phyloP scores from a whole-genome alignment of 1,140 invertebrate species.

The Archivesica marissinica region DNA sequence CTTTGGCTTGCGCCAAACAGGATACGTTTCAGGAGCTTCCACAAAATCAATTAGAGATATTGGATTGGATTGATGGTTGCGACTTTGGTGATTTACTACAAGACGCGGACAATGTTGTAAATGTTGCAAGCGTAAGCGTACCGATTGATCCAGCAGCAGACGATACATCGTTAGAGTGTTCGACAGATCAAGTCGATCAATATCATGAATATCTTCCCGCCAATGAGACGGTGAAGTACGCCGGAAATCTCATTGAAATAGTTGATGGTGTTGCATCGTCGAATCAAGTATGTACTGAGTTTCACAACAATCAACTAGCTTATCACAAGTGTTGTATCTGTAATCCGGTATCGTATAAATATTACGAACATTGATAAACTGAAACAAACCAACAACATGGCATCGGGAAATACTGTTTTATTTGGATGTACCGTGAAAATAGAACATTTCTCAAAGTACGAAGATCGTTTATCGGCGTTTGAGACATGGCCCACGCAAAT shows the following conservation, averaged over 20 bases:
- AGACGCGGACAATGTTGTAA: neutral
- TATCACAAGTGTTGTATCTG: neutral
- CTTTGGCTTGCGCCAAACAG: neutral
- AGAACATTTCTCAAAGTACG: conserved; percentile 1
- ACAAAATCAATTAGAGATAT: neutral
- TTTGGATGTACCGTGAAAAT: conserved; percentile 25
- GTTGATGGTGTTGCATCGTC: neutral
- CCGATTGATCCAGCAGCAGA: neutral
- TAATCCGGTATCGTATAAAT: neutral
- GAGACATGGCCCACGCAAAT: conserved; percentile 20
- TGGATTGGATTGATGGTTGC: neutral
- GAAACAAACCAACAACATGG: no score
- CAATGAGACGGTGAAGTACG: neutral
- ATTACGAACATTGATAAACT: no score
- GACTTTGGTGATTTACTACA: neutral
- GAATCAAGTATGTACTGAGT: neutral
- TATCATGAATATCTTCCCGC: no score
- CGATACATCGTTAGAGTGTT: neutral
- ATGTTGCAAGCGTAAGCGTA: neutral
- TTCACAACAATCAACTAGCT: neutral
- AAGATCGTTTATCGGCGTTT: conserved; percentile 8
- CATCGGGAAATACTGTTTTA: conserved; percentile 2
- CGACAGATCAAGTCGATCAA: neutral
- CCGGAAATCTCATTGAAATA: neutral
- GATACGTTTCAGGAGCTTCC: neutral